These are phyloP conservation scores for Oreochromis tanganicae DNA, from an alignment of 2,113 vertebrate species.

Conservation along the genomic window DNA sequence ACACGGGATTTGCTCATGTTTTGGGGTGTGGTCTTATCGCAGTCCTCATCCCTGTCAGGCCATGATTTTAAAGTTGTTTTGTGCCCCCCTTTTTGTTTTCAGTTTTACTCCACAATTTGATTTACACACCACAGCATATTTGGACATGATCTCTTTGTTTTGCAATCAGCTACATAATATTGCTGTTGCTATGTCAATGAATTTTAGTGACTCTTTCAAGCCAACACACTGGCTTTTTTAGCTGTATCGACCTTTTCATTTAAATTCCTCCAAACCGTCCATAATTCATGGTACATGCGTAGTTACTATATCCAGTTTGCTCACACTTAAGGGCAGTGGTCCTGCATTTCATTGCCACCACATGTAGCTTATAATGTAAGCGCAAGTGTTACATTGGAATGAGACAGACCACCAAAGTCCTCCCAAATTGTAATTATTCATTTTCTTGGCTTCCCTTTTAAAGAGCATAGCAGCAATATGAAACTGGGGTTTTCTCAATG, in stretches of 20 bases:
- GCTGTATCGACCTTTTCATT: background rate
- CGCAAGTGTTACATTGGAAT: constrained; percentile 46
- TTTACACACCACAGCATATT: background rate
- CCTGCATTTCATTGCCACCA: constrained; percentile 10
- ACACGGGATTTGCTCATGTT: constrained; percentile 55
- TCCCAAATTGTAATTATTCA: constrained; percentile 37
- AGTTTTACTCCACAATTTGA: background rate
- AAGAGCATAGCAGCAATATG: constrained; percentile 16
- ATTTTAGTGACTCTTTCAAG: background rate
- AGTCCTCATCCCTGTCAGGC: background rate
- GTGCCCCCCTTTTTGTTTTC: background rate
- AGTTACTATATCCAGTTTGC: background rate
- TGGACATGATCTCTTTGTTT: background rate
- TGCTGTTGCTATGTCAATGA: background rate
- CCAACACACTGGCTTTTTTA: background rate
- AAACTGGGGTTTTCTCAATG: constrained; percentile 33
- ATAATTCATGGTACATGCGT: background rate
- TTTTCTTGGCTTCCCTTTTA: constrained; percentile 33
- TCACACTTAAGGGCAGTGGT: background rate
- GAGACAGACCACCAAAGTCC: constrained; percentile 33
- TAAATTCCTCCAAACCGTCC: background rate
- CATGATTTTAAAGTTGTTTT: constrained; percentile 5
- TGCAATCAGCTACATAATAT: background rate
- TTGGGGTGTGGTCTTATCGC: constrained; percentile 36
- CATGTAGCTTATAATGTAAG: constrained; percentile 45